Evolutionary conservation across 2,888 invertebrate species (phyloP).

Genomic region (Zele albiditarsus): DNA sequence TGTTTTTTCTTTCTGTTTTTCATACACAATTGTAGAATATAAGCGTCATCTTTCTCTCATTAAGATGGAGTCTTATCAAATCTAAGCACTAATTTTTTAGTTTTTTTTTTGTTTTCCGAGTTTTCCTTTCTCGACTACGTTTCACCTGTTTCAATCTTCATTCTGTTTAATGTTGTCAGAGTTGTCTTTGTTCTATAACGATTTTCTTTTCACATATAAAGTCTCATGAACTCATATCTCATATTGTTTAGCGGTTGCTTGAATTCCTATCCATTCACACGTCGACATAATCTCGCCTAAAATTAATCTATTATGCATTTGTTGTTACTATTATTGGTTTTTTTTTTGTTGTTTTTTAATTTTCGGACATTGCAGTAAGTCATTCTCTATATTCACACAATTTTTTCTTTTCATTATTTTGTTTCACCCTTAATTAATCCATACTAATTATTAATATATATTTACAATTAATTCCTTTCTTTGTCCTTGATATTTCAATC

Average conservation of each 20-base stretch:
- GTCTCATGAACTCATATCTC: constrained; percentile 31
- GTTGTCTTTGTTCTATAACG: constrained; percentile 11
- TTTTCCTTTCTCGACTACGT: constrained; percentile 21
- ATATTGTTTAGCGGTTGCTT: not conserved
- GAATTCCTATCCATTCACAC: not conserved
- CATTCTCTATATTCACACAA: constrained; percentile 9
- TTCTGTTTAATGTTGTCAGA: constrained; percentile 36
- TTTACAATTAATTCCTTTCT: constrained; percentile 37
- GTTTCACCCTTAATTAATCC: not conserved
- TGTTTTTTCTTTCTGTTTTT: constrained; percentile 48
- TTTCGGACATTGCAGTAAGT: not conserved
- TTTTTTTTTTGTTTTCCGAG: constrained; percentile 36
- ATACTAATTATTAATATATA: constrained; percentile 27
- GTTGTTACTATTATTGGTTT: constrained; percentile 4
- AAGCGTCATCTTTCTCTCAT: constrained; percentile 60
- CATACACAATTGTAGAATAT: constrained; percentile 63
- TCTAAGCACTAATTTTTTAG: constrained; percentile 38
- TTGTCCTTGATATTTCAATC: constrained; percentile 33
- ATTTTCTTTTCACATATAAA: constrained; percentile 47
- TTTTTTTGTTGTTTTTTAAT: not conserved
- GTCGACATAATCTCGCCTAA: constrained; percentile 17
- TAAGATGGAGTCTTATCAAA: constrained; percentile 45
- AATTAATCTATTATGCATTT: constrained; percentile 15
- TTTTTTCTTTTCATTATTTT: not conserved
- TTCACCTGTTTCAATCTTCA: constrained; percentile 40